These are phyloP conservation scores for Bicyclus anynana DNA, from an alignment of 1,140 invertebrate genomes.

Conservation along the genomic window DNA sequence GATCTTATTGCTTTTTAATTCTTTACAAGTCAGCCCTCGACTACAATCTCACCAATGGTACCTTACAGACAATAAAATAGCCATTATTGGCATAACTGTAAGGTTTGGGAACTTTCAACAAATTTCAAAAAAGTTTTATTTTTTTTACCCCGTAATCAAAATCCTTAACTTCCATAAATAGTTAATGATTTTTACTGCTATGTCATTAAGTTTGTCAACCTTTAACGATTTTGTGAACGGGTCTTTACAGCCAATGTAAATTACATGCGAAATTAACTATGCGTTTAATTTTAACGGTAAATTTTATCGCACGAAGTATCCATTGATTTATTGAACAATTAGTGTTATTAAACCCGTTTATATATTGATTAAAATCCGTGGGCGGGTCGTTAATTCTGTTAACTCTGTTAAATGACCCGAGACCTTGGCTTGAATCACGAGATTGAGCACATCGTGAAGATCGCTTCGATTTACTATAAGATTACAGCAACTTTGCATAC, in stretches of 20 bases:
- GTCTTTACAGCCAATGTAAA: not conserved
- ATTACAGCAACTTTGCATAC: not conserved
- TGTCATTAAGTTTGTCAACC: too few relatives aligned
- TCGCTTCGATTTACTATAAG: conserved; percentile 3
- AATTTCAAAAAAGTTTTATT: too few relatives aligned
- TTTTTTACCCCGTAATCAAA: too few relatives aligned
- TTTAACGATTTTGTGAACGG: not conserved
- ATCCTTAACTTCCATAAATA: too few relatives aligned
- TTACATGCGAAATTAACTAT: not conserved
- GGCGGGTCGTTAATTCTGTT: conserved; percentile 22
- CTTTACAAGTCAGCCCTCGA: too few relatives aligned
- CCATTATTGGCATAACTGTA: too few relatives aligned
- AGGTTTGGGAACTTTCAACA: too few relatives aligned
- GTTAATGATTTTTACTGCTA: too few relatives aligned
- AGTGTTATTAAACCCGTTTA: conserved; percentile 14
- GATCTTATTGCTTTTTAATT: too few relatives aligned
- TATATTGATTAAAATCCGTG: conserved; percentile 19
- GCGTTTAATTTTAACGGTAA: conserved; percentile 1
- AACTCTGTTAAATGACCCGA: conserved; percentile 27
- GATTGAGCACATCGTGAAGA: conserved; percentile 12
- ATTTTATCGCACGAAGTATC: not conserved
- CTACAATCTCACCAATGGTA: too few relatives aligned
- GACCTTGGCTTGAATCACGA: conserved; percentile 29
- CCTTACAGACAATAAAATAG: too few relatives aligned
- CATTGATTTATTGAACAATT: conserved; percentile 4